These are phyloP conservation scores for Alaudala cheleensis DNA, from an alignment of 2,113 vertebrate species.

Conservation along the genomic window DNA sequence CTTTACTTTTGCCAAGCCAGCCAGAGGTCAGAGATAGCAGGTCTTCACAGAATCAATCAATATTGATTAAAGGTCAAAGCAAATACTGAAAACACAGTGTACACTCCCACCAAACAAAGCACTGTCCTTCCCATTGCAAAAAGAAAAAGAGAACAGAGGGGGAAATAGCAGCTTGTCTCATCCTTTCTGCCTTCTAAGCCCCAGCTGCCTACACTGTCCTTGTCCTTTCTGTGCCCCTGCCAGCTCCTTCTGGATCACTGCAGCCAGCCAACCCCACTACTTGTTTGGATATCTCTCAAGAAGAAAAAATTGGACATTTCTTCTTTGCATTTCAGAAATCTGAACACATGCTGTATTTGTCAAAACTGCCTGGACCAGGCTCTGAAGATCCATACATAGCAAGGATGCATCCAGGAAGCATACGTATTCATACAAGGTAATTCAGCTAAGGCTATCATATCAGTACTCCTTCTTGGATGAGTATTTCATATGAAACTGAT, in stretches of 20 bases:
- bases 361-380: background rate
- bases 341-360: background rate
- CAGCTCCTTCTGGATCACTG: background rate
- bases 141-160: background rate
- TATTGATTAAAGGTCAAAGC: conserved; percentile 36
- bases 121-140: background rate
- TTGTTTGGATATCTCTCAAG: background rate
- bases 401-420: background rate
- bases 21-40: background rate
- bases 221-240: background rate
- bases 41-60: background rate
- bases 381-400: rapidly evolving
- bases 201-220: background rate
- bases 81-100: background rate
- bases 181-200: background rate
- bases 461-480: background rate
- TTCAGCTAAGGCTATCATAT: background rate
- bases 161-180: background rate
- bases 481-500: background rate
- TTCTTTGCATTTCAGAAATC: background rate
- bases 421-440: background rate
- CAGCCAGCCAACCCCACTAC: background rate
- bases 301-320: background rate
- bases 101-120: background rate
- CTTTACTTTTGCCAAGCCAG: background rate